Base-by-base conservation (phyloP, 2,888 invertebrate species). In the Lymantria monacha region DNA sequence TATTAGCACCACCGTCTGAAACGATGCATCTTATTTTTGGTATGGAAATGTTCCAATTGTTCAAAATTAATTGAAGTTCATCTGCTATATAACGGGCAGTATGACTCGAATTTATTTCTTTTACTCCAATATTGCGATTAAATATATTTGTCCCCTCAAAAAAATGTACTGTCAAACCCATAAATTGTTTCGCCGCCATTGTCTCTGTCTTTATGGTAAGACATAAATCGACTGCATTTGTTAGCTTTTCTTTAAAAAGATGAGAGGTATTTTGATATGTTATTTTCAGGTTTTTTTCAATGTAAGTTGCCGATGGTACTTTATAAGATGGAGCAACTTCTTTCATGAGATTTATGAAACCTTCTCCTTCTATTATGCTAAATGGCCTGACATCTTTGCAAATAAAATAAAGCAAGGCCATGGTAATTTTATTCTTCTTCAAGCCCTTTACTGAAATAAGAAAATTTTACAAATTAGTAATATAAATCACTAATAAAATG, bases 351-450 rank as follows among this genome's bases (percentile, higher is more conserved):
- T 53, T 49, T 41, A 49, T 30, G 44, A 53, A 53, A 42, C 49
- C 48, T 49, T 53, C 49, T 49, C 46, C 53, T 53, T 53, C 46
- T 36, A 53, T 37, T 14, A 51, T 41, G 48, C 45, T 44, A 41
- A 53, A 53, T 31, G 52, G 52, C 37, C 51, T 46, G 46, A 53
- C 41, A 53, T 48, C 52, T 41, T 53, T 53, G 46, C 48, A 47
- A 48, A 48, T 53, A 42, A 51, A 47, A 51, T 51, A 48, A 31
- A 48, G 42, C 40, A 48, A 30, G 44, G 38, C 42, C 51, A 53
- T 48, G 40, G 44, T 48, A 38, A 48, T 53, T 41, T 53, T 45
- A 42, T 51, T 51, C 42, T 51, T 37, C 43, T 44, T 53, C 44
- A 48, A 44, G 22, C 52, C 48, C 30, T 48, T 9, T 9, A 30